Percentiles rank a stretch among this genome's conserved stretches.
Conservation (phyloP, 1,140 invertebrate genomes). For the Chymomyza costata region DNA sequence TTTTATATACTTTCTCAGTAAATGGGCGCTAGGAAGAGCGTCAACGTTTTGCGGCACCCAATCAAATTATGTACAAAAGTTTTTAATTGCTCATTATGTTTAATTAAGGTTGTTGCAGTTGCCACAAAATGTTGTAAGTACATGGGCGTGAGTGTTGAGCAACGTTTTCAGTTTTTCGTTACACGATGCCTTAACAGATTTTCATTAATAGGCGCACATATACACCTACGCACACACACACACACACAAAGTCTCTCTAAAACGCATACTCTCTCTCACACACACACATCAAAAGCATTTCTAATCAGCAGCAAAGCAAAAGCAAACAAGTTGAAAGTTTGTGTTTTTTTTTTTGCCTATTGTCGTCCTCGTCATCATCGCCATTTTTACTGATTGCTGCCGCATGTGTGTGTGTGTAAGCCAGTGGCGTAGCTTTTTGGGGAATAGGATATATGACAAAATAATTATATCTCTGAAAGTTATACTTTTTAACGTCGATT, state of each 20-base stretch:
- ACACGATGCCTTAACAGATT: slow-evolving; percentile 37
- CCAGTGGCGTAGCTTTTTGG: no score
- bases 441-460: no score
- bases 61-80: slow-evolving; percentile 43
- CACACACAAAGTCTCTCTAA: no score
- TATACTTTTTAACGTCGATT: no score
- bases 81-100: slow-evolving; percentile 66
- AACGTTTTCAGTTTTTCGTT: slow-evolving; percentile 7
- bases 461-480: no score
- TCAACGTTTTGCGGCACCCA: neutral
- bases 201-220: slow-evolving; percentile 18
- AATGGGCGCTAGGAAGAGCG: neutral
- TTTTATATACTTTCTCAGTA: neutral
- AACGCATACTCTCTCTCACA: no score
- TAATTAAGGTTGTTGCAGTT: slow-evolving; percentile 51
- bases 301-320: slow-evolving; percentile 46
- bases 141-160: no score
- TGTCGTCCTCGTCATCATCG: slow-evolving; percentile 8
- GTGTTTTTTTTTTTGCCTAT: slow-evolving; percentile 7
- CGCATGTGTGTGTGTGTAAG: slow-evolving; percentile 8
- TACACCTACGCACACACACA: no score
- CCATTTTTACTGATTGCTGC: no score
- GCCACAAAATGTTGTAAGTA: slow-evolving; percentile 39
- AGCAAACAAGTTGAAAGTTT: slow-evolving; percentile 67
- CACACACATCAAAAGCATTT: slow-evolving; percentile 54